Base-by-base conservation (phyloP, 1,140 invertebrate species). In the Eurosta solidaginis region DNA sequence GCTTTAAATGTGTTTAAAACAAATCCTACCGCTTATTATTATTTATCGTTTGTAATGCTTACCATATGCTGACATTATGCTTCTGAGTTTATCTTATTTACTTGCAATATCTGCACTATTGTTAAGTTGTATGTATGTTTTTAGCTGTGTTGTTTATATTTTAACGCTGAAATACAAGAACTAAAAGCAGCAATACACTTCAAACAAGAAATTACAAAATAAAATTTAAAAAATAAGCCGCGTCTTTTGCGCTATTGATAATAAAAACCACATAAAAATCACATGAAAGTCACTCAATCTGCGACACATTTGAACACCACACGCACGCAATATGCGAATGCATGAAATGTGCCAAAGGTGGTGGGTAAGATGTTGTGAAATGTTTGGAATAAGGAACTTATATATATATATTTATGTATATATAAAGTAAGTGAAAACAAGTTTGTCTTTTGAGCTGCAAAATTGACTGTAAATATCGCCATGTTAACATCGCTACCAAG, bases 211-310 rank as follows among this genome's bases (percentile, higher is more conserved):
- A 68, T 68, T 42, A 68, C 27, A 40, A 40, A 20, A 68, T 33
- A 40, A 68, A 68, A 68, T 68, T n/a, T n/a, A n/a, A n/a, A 33
- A 68, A 68, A 27, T 40, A 68, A 42, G 36, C 33, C 33, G 59
- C 40, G 59, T 68, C 59, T 40, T n/a, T 68, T 20, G 17, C 59
- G 59, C 59, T 29, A 68, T 68, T 68, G 59, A 68, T 68, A 68
- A 68, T 68, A 68, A 68, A 68, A 68, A 68, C 29, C 33, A 68
- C 59, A 68, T 68, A 40, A 68, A 68, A 68, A 68, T 68, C 59
- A 68, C 36, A 29, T 68, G 33, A 68, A 68, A 42, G 17, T 36
- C 59, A 33, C 59, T 68, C 59, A 68, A 68, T 68, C 59, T 68
- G 59, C n/a, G 27, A 0, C n/a, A 14, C 33, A 42, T n/a, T n/a